Conservation (phyloP, 2,797 vertebrate genomes). For the Tangara arthus region DNA sequence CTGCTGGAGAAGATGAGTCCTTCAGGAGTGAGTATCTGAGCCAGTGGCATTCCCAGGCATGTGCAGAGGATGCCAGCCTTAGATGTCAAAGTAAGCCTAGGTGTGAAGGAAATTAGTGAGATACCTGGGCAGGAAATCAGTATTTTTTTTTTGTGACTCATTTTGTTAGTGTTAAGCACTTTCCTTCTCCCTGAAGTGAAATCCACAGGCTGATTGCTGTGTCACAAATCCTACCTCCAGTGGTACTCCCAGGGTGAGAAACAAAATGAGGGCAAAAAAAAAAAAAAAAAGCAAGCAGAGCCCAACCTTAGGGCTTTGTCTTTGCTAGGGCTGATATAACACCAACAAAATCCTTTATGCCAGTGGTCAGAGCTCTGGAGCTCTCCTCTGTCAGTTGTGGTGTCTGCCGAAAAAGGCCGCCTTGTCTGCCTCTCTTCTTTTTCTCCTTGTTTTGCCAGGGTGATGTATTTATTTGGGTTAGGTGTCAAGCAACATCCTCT, state of each 20-base stretch:
- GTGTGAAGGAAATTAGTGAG: constrained; percentile 18
- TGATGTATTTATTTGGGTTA: constrained; percentile 12
- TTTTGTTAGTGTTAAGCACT: constrained; percentile 14
- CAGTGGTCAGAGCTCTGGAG: background rate
- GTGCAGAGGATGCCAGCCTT: background rate
- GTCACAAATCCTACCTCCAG: background rate
- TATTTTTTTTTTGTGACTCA: background rate
- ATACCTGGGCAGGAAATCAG: background rate
- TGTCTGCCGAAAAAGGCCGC: background rate
- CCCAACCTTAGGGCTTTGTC: background rate
- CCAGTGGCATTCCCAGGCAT: background rate
- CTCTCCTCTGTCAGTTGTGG: background rate
- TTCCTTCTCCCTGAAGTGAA: background rate
- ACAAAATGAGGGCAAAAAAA: background rate
- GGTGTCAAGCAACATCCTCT: background rate
- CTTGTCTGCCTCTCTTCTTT: background rate
- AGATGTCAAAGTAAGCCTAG: background rate
- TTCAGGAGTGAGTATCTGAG: background rate
- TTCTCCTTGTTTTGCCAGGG: background rate
- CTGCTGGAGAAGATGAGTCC: background rate
- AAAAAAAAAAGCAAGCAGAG: background rate
- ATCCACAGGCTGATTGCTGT: background rate
- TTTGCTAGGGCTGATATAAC: background rate
- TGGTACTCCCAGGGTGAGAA: background rate
- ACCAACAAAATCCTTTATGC: background rate